A percentile compares a stretch with the other conserved stretches of the same genome.
Evolutionary conservation across 2,113 vertebrate genomes (phyloP).

Genomic region (Trogon melanurus): DNA sequence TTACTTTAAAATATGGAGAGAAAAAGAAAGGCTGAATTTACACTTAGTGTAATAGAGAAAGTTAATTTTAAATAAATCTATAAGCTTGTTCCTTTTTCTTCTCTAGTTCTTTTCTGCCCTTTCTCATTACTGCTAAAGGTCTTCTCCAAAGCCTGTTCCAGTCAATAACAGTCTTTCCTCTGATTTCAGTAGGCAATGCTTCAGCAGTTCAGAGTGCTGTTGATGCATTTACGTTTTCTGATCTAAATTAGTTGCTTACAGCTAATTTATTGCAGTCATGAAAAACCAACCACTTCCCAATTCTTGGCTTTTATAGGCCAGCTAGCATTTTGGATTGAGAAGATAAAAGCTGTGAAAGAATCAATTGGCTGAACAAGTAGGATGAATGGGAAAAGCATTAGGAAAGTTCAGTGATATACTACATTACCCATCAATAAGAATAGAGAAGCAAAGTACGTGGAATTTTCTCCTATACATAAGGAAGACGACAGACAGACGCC

Average conservation of each 20-base stretch:
- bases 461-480: not conserved
- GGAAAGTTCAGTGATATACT: not conserved
- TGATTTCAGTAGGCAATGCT: not conserved
- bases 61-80: not conserved
- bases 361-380: slow-evolving; percentile 8
- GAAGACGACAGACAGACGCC: not conserved
- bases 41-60: not conserved
- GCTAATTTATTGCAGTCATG: not conserved
- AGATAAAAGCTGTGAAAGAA: slow-evolving; percentile 18
- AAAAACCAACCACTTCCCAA: not conserved
- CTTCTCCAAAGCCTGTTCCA: not conserved
- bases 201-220: not conserved
- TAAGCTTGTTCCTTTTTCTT: not conserved
- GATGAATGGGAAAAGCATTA: not conserved
- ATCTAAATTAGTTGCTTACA: not conserved
- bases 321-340: not conserved
- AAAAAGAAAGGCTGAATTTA: not conserved
- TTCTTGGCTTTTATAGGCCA: slow-evolving; percentile 3
- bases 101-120: not conserved
- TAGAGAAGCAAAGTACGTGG: not conserved
- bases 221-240: not conserved
- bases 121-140: not conserved
- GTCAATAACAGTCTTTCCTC: not conserved
- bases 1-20: not conserved
- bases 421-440: not conserved